Percentiles rank a stretch among this genome's conserved stretches.
phyloP scores from a whole-genome alignment of 2,888 invertebrate species.

The Erebia aethiops region DNA sequence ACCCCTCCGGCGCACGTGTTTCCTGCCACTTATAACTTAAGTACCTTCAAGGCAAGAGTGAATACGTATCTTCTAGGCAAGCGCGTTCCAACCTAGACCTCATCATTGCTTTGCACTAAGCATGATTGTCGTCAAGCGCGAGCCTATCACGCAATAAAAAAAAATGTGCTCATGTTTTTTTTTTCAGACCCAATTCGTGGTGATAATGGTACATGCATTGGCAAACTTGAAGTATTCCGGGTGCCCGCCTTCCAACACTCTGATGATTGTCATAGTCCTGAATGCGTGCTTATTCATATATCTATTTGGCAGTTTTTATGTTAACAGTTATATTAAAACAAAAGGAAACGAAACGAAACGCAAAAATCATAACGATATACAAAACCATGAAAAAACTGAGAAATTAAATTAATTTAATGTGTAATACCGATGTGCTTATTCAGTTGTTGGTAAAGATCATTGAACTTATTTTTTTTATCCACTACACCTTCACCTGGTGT shows the following conservation, averaged over 20 bases:
- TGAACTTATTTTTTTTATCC: too few relatives aligned
- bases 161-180: background rate
- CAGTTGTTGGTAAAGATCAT: background rate
- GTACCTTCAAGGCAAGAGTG: too few relatives aligned
- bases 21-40: too few relatives aligned
- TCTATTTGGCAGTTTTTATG: slow-evolving; percentile 57
- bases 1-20: too few relatives aligned
- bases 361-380: background rate
- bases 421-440: background rate
- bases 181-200: slow-evolving; percentile 57
- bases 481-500: too few relatives aligned
- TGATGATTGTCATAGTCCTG: slow-evolving; percentile 44
- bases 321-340: slow-evolving; percentile 44
- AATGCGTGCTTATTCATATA: slow-evolving; percentile 55
- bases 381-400: background rate
- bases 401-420: slow-evolving; percentile 1
- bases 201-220: slow-evolving; percentile 51
- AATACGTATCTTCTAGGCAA: too few relatives aligned
- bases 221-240: slow-evolving; percentile 47
- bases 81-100: too few relatives aligned
- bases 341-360: background rate
- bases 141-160: too few relatives aligned
- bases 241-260: slow-evolving; percentile 52
- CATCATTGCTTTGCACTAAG: too few relatives aligned
- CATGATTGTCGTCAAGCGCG: too few relatives aligned